phyloP scores from a whole-genome alignment of 2,797 vertebrate species.

The Remorina albescens region DNA sequence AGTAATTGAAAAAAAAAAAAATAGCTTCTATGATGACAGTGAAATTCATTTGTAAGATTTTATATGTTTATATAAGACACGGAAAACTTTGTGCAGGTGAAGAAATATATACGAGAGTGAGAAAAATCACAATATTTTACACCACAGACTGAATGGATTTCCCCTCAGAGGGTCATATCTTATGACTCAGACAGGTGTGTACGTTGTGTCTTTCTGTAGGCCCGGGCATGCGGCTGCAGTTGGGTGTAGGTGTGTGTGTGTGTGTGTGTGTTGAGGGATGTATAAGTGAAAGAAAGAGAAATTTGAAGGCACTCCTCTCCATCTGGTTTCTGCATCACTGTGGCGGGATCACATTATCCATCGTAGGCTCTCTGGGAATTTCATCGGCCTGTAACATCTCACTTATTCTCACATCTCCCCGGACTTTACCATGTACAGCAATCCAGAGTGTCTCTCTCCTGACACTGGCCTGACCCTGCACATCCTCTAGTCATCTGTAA shows the following conservation, averaged over 20 bases:
- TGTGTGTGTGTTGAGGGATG: constrained; percentile 33
- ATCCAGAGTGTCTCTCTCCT: constrained; percentile 38
- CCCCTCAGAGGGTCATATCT: constrained; percentile 67
- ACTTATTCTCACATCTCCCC: constrained; percentile 81
- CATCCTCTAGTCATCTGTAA: constrained; percentile 54
- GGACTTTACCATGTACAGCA: constrained; percentile 41
- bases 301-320: constrained; percentile 65
- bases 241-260: constrained; percentile 31
- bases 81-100: constrained; percentile 40
- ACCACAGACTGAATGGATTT: constrained; percentile 71
- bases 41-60: constrained; percentile 42
- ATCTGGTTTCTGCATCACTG: constrained; percentile 86
- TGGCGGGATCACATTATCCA: constrained; percentile 76
- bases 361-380: constrained; percentile 83
- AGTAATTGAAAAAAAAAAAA: not conserved
- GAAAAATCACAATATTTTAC: constrained; percentile 75
- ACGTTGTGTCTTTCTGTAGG: constrained; percentile 35
- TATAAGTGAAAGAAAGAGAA: constrained; percentile 48
- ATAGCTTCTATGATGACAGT: not conserved
- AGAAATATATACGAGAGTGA: constrained; percentile 67
- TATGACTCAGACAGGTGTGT: constrained; percentile 70
- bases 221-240: constrained; percentile 27
- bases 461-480: constrained; percentile 55
- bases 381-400: constrained; percentile 85
- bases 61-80: constrained; percentile 46